Conservation (phyloP, 2,113 vertebrate genomes). For the Panurus biarmicus region DNA sequence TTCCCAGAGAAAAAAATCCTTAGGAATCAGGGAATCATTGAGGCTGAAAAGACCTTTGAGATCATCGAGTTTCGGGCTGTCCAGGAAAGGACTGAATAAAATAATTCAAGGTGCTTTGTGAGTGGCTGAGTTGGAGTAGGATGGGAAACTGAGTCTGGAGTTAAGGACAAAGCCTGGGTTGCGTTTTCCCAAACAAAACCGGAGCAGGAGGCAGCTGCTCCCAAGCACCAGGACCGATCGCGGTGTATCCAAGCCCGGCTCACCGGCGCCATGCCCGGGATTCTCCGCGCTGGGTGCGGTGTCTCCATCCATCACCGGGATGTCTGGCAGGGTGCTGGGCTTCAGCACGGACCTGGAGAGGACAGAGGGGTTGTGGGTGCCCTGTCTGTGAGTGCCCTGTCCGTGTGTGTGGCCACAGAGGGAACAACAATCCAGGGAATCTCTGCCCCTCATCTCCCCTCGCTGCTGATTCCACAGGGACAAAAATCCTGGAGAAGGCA, state of each 20-base stretch:
- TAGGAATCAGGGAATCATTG: not conserved
- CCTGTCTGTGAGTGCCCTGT: too few relatives aligned
- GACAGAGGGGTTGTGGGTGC: not conserved
- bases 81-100: fast-evolving
- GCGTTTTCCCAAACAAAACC: fast-evolving
- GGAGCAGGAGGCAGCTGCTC: not conserved
- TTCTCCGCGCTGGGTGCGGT: fast-evolving
- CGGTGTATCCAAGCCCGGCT: fast-evolving
- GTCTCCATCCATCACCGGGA: conserved; percentile 54
- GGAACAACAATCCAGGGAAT: not conserved
- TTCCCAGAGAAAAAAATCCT: not conserved
- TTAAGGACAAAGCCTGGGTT: not conserved
- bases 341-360: conserved; percentile 56
- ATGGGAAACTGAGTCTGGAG: fast-evolving
- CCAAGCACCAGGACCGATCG: fast-evolving
- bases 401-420: not conserved
- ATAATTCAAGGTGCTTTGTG: not conserved
- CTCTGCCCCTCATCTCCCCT: fast-evolving
- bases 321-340: conserved; percentile 65
- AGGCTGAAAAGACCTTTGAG: not conserved
- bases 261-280: not conserved
- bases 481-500: too few relatives aligned
- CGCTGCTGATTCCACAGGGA: not conserved
- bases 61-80: fast-evolving
- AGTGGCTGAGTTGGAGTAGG: not conserved